Percentiles rank a stretch among this genome's conserved stretches.
Evolutionary conservation across 2,797 vertebrate genomes (phyloP).

Genomic region (Cynopterus sphinx): DNA sequence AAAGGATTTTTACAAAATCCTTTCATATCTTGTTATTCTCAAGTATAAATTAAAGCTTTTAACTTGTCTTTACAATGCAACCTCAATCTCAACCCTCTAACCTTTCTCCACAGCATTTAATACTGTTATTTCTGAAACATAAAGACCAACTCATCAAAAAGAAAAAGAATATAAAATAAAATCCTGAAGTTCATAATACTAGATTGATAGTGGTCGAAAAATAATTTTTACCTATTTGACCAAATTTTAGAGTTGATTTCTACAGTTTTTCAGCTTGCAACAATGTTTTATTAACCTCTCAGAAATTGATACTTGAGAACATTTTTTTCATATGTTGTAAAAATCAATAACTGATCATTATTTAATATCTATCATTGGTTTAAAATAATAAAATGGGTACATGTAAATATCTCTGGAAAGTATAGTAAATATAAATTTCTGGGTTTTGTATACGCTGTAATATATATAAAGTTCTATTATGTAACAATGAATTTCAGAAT

Average conservation of each 20-base stretch:
- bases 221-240: neutral
- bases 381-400: neutral
- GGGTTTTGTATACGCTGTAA: neutral
- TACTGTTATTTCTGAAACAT: constrained; percentile 77
- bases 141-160: constrained; percentile 56
- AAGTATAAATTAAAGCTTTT: constrained; percentile 84
- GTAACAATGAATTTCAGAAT: neutral
- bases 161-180: neutral
- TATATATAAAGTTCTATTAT: neutral
- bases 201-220: neutral
- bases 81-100: constrained; percentile 75
- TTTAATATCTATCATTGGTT: neutral
- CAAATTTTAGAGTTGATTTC: neutral
- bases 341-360: neutral
- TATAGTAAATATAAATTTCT: neutral
- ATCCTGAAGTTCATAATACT: neutral
- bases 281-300: neutral
- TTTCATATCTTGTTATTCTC: constrained; percentile 83
- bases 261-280: neutral
- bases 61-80: constrained; percentile 75
- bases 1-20: constrained; percentile 82
- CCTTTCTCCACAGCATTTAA: constrained; percentile 60
- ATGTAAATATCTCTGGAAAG: neutral
- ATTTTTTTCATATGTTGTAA: neutral
- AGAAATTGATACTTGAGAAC: neutral